Conservation (phyloP, 2,113 vertebrate species). For the Mystacornis crossleyi region DNA sequence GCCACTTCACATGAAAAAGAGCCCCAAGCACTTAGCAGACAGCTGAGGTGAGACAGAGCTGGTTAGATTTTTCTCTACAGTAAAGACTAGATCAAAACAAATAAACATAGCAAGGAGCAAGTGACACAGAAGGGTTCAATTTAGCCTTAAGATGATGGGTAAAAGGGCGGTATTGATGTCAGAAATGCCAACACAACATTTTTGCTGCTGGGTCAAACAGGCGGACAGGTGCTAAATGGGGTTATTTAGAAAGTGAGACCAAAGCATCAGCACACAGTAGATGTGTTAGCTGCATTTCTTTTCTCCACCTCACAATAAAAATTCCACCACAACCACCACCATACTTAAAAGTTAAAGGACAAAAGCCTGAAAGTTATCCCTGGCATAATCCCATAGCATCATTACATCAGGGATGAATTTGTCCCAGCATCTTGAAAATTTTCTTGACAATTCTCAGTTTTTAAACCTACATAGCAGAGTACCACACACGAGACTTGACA, state of each 20-base stretch:
- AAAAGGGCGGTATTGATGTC: not conserved
- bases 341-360: not conserved
- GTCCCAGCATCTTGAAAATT: not conserved
- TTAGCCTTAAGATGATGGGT: conserved; percentile 13
- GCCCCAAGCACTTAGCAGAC: not conserved
- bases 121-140: conserved; percentile 14
- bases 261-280: not conserved
- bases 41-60: not conserved
- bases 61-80: not conserved
- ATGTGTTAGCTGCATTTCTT: not conserved
- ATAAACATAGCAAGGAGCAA: not conserved
- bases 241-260: not conserved
- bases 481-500: not conserved
- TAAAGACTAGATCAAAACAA: conserved; percentile 24
- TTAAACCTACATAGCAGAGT: not conserved
- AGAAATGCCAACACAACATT: conserved; percentile 21
- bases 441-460: not conserved
- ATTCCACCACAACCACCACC: not conserved
- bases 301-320: not conserved
- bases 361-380: not conserved
- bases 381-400: not conserved
- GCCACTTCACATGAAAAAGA: not conserved
- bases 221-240: not conserved
- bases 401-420: not conserved
- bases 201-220: not conserved